Base-by-base conservation (phyloP, 2,797 vertebrate genomes). In the Periparus ater region DNA sequence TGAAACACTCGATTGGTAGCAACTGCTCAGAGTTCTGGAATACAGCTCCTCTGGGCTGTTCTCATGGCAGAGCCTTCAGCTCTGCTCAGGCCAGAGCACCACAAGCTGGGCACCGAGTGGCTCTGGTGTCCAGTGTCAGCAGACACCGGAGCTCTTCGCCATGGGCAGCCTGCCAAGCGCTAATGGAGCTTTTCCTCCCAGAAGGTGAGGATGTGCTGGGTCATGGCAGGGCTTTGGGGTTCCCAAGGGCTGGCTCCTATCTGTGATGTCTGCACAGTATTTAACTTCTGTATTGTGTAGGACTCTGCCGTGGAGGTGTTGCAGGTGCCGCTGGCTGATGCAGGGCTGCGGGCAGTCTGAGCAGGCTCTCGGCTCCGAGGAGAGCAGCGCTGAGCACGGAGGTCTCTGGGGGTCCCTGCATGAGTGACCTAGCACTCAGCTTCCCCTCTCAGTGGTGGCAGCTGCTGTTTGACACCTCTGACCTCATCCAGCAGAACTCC, bases 181-280 rank as follows among this genome's bases (percentile, higher is more conserved):
- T 27, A 3, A 4, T 5, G 3, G 27, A 5, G 26, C 2, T 66
- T 9, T 42, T 47, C 26, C 61, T 10, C 0, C 0, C 2, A 5
- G 45, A 53, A 3, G 0, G 0, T 6, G 25, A n/a, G 54, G 8
- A 16, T 34, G 38, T 42, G 0, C 23, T 20, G 74, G 42, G 10
- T 63, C 47, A 4, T 4, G 53, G 54, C 54, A 54, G 30, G 34
- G 7, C n/a, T 11, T 12, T 1, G 18, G 34, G 13, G 13, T 4
- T 61, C 11, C 3, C 10, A 12, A 11, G 58, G 55, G 32, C 67
- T 2, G 1, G 10, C 44, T 66, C 23, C 66, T 25, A 0, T 9
- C 70, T 47, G 23, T 9, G 54, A 5, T 0, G 0, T 42, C 70
- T 44, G 45, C 50, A 9, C 38, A 27, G 13, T 3, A 1, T 51